Evolutionary conservation across 1,140 invertebrate species (phyloP).

Genomic region (Calephelis nemesis): DNA sequence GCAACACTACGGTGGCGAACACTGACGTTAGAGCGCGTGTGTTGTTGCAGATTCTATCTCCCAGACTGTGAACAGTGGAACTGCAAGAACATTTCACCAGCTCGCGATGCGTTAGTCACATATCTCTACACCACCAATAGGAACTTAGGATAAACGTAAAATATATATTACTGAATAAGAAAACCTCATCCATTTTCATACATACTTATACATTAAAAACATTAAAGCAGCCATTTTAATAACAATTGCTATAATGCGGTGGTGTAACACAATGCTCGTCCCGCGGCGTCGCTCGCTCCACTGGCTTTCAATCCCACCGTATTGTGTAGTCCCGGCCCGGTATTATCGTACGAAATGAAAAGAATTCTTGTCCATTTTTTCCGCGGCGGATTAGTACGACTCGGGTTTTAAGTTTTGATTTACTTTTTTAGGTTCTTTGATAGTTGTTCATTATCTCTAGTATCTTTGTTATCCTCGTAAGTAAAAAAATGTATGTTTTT

Average conservation of each 20-base stretch:
- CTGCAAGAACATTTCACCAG: too few species aligned
- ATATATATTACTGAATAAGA: background rate
- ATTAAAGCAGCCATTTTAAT: slow-evolving; percentile 48
- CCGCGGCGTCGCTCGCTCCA: slow-evolving; percentile 56
- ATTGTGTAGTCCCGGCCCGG: slow-evolving; percentile 41
- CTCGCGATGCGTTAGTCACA: too few species aligned
- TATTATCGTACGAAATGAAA: slow-evolving; percentile 64
- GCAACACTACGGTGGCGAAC: too few species aligned
- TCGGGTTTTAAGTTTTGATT: slow-evolving; percentile 22
- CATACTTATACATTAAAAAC: background rate
- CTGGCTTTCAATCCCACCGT: slow-evolving; percentile 61
- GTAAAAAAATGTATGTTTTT: too few species aligned
- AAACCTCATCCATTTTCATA: background rate
- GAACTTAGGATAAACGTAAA: too few species aligned
- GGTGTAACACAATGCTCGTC: slow-evolving; percentile 48
- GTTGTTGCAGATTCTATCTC: too few species aligned
- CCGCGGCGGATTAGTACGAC: slow-evolving; percentile 45
- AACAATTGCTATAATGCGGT: slow-evolving; percentile 47
- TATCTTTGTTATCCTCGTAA: background rate
- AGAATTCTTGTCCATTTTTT: slow-evolving; percentile 54
- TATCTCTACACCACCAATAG: too few species aligned
- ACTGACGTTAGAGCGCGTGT: too few species aligned
- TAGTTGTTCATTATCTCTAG: slow-evolving; percentile 10
- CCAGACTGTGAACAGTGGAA: too few species aligned
- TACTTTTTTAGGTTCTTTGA: slow-evolving; percentile 9